Evolutionary conservation across 37 sponge, comb jelly and placozoan genomes (phyloP), one percentile per base, ranked within the genome.

Genomic region (Geodia barretti): DNA sequence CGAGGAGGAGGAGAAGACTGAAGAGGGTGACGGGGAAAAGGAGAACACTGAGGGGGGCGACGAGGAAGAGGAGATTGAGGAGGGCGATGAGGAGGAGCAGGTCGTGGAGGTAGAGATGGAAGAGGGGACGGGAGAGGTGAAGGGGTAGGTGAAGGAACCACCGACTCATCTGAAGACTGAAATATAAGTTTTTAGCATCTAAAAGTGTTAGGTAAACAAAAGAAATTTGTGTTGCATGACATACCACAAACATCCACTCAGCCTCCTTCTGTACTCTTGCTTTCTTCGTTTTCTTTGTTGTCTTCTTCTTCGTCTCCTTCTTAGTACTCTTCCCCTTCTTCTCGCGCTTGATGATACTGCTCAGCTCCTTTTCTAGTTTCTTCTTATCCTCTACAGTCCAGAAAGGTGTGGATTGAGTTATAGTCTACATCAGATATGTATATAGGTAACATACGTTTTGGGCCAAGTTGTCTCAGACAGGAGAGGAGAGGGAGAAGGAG

Each of bases 261-360:
- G 65, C 65, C 30, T 64, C 65, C 30, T 64, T 7, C 65, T 64
- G 65, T 26, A 64, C n/a, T n/a, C 65, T 64, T 64, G 65, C 65
- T 7, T 64, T 23, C 20, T 64, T 64, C 11, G 5, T 64, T 19
- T 64, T 64, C n/a, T 64, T 23, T 64, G 65, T 5, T 23, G 4
- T 4, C 7, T 7, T 19, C 20, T 7, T n/a, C 30, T 26, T 64
- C 24, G 5, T 5, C 60, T 58, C 60, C 30, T 64, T 23, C 20
- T 26, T 26, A 24, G 25, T 29, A 26, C 24, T 24, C 65, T 26
- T 64, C 17, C 60, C 19, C n/a, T n/a, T n/a, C n/a, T n/a, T n/a
- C n/a, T 11, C 60, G 5, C 5, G 29, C 65, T 64, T 64, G 4
- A 64, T n/a, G 5, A 64, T 23, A 23, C 7, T n/a, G 5, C 20